Base-by-base conservation (phyloP, 2,113 vertebrate genomes). In the Chaetops frenatus region DNA sequence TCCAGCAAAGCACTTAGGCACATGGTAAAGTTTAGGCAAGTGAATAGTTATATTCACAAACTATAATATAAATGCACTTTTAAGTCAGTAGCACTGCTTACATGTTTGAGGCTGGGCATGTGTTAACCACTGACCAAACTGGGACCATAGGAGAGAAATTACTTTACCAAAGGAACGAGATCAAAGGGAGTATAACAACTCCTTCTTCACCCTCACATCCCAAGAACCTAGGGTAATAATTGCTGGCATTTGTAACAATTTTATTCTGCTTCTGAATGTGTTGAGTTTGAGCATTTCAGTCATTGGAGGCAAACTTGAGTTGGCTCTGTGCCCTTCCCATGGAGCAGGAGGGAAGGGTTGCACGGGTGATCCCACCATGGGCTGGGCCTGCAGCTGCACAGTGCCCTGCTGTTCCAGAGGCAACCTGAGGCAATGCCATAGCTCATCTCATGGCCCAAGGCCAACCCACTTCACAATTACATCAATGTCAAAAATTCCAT, bases 301-400 rank as follows among this genome's bases (percentile, higher is more conserved):
- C 62, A 48, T 0, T 3, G 2, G 28, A 74, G 58, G 14, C 38
- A 71, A 82, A 22, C 11, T 10, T 29, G 6, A 40, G 35, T 31
- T 3, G 0, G 3, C 7, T 23, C 50, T 38, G 29, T 1, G 1
- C 14, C 29, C n/a, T 84, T 83, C 25, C n/a, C 13, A 3, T 0
- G 1, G 27, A n/a, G 64, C 9, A 72, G 48, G 12, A 66, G 24
- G 9, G 56, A 50, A 50, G 51, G 8, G 16, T 60, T 60, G 11
- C 1, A 0, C 6, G 33, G 10, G 12, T 6, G 22, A 51, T 40
- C 15, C 18, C 47, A 28, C 4, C 21, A 7, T 9, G 22, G 61
- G 9, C 47, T 45, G 40, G 0, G 4, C 40, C 45, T 44, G 74
- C 27, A 58, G 66, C 73, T 22, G 31, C 5, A 7, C 47, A 24